Base-by-base conservation (phyloP, 92 coral and sea anemone species). In the Montipora capitata region DNA sequence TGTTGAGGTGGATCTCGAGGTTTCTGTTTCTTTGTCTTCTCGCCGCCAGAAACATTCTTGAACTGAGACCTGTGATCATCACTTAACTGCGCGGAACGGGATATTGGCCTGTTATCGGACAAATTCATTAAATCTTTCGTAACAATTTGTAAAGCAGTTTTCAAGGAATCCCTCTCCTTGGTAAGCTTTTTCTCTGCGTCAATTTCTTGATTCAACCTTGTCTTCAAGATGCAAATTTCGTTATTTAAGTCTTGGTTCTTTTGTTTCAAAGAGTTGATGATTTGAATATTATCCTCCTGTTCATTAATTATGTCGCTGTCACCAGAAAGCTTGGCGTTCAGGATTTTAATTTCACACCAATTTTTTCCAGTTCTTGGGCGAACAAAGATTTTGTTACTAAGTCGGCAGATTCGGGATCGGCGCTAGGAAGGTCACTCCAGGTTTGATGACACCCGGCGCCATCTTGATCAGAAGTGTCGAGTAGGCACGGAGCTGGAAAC, bases 391-490 rank as follows among this genome's bases (percentile, higher is more conserved):
- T 61, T 61, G 67, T 61, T 8, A 61, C 67, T 3, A 61, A 3
- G 35, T 61, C 35, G 35, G 12, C 70, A 65, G 70, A 27, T 18
- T 65, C 13, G 12, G 42, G 42, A 35, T 2, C 41, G 10, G 10
- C 12, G 40, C 11, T 27, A 16, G 41, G 70, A 65, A 65, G 10
- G 41, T 18, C 41, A 18, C 4, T 27, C 40, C 15, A 18, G 41
- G 40, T 65, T 27, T 65, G 70, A 65, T 5, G 40, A 65, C 67
- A 61, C n/a, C 43, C 15, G 13, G 41, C 70, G 42, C 70, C 70
- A 65, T 65, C 41, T 18, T 65, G 41, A 65, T 65, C 70, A 65
- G 41, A 65, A 27, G 70, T 65, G 70, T 65, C 70, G 8, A 16
- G 67, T 2, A 61, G 40, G n/a, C 67, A 15, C 67, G 20, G 67